Base-by-base conservation (phyloP, 1,140 invertebrate species). In the Sesamia nonagrioides region DNA sequence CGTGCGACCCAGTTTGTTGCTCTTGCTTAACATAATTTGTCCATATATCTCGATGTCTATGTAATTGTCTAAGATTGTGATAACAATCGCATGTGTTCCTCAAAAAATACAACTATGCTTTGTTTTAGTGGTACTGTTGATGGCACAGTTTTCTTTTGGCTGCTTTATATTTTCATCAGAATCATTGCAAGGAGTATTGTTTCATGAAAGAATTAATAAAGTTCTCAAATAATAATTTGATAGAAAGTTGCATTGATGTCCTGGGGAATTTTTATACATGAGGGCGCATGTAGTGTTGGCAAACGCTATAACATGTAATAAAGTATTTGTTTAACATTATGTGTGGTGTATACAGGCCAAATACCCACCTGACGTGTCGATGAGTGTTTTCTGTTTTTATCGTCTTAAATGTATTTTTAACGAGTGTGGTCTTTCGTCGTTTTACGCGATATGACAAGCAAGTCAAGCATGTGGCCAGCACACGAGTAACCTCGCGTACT, bases 391-490 rank as follows among this genome's bases (percentile, higher is more conserved):
- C 74, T 82, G 73, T 82, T 84, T 88, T 84, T 82, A 79, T 82
- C 83, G 75, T 54, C 48, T 80, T 66, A 81, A 82, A 82, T 82
- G 73, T 89, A 84, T 89, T 86, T 88, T 86, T 88, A 88, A 85
- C 82, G 79, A 83, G 80, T 61, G 54, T 66, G 74, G 81, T 63
- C 74, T 45, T 21, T 58, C 56, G 78, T 87, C 66, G 78, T 84
- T 82, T 84, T 80, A 85, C 83, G 84, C 76, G 82, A 76, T 66
- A 80, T 81, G 84, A 86, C 84, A 82, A 83, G 66, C 63, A 79
- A 42, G 6, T 52, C 52, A 66, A 78, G 66, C 68, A 76, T 76
- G 77, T 72, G 74, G 72, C 76, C 75, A 79, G 81, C 79, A 45
- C 17, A 63, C 40, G 54, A 54, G 73, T 63, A 56, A 83, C 76